A percentile compares a stretch with the other conserved stretches of the same genome.
Evolutionary conservation across 2,113 vertebrate species (phyloP).

Genomic region (Tenebrosternarchus preto): DNA sequence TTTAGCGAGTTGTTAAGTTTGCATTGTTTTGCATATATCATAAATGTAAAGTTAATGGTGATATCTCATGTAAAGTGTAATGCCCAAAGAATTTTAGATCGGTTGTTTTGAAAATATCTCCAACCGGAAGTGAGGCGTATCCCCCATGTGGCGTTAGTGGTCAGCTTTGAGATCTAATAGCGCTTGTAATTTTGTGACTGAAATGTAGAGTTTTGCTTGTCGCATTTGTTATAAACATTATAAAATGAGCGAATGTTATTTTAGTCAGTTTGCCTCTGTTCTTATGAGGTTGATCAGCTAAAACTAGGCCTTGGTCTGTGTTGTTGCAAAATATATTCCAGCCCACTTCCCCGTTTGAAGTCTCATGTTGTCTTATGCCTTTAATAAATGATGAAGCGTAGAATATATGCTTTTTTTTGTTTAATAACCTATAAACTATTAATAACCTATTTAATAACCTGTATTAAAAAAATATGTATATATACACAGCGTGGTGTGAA

Average conservation of each 20-base stretch:
- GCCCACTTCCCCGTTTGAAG: no score
- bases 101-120: slow-evolving; percentile 2
- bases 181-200: no score
- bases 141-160: not conserved
- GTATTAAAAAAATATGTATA: no score
- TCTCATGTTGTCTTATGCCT: no score
- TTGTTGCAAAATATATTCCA: no score
- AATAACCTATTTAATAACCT: no score
- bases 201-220: not conserved
- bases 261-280: no score
- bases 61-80: not conserved
- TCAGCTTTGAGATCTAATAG: not conserved
- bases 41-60: not conserved
- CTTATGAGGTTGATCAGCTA: no score
- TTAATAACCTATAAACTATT: no score
- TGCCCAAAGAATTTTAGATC: not conserved
- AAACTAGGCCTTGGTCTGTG: not conserved
- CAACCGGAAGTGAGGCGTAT: slow-evolving; percentile 26
- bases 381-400: no score
- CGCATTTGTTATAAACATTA: not conserved
- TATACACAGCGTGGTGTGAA: no score
- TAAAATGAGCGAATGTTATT: not conserved
- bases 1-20: not conserved
- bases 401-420: no score
- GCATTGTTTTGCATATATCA: not conserved